phyloP scores from a whole-genome alignment of 2,888 invertebrate species.

The Lasius fuliginosus region DNA sequence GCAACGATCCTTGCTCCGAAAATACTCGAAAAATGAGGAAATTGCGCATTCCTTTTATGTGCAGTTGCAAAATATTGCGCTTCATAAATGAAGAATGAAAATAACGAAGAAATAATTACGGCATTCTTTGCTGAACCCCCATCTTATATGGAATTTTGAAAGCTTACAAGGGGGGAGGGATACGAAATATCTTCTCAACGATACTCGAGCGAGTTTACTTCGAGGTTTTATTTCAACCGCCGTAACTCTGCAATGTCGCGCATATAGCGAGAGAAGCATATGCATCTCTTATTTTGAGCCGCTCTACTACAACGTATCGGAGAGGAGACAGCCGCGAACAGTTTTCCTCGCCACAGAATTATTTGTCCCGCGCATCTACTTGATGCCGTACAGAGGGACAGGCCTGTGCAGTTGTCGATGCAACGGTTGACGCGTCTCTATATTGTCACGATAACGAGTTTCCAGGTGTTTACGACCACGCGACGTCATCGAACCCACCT shows the following conservation, averaged over 20 bases:
- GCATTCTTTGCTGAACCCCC: not conserved
- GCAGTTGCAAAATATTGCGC: not conserved
- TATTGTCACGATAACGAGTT: conserved; percentile 67
- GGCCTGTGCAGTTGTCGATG: conserved; percentile 48
- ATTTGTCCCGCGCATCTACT: conserved; percentile 24
- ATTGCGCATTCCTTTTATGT: not conserved
- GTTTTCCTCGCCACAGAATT: conserved; percentile 26
- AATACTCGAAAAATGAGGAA: not conserved
- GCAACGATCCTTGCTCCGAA: not conserved
- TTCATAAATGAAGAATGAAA: not conserved
- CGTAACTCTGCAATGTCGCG: not conserved
- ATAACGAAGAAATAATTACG: not conserved
- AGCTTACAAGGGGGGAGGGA: not conserved
- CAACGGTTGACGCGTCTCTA: conserved; percentile 51
- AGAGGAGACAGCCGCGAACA: not conserved
- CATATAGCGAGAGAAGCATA: not conserved
- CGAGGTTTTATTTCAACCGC: not conserved
- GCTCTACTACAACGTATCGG: not conserved
- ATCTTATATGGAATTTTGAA: not conserved
- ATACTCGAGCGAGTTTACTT: not conserved
- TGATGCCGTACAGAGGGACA: conserved; percentile 2
- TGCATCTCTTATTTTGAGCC: not conserved
- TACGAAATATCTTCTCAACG: not conserved
- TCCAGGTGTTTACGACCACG: conserved; percentile 72
- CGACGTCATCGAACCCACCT: conserved; percentile 71